These are phyloP conservation scores for Andrena trimmerana DNA, from an alignment of 2,888 invertebrate genomes.

Conservation along the genomic window DNA sequence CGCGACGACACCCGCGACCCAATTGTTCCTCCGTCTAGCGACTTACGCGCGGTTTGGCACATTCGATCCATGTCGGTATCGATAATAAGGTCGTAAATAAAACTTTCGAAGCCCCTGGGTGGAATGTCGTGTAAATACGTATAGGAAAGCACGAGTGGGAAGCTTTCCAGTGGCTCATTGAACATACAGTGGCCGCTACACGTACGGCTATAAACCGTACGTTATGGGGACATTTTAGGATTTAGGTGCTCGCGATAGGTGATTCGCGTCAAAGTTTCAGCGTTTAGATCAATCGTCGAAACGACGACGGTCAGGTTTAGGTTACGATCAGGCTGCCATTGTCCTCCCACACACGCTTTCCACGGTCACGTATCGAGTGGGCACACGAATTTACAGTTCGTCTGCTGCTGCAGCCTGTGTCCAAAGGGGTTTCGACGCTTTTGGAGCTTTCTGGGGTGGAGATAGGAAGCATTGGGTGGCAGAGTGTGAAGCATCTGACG, in stretches of 20 bases:
- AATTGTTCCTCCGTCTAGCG: constrained; percentile 42
- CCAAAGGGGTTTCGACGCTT: too few species aligned
- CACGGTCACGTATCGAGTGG: too few species aligned
- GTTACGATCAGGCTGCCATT: too few species aligned
- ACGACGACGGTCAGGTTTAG: neutral
- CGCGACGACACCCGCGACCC: constrained; percentile 47
- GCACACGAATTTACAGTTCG: too few species aligned
- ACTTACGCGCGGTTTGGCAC: constrained; percentile 27
- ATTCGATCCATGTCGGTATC: constrained; percentile 36
- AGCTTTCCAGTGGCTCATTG: too few species aligned
- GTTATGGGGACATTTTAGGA: neutral
- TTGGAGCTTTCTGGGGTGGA: too few species aligned
- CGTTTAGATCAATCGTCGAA: neutral
- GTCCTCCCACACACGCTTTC: too few species aligned
- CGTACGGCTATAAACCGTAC: neutral
- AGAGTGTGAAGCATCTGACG: too few species aligned
- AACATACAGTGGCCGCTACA: neutral
- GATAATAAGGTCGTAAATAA: constrained; percentile 26
- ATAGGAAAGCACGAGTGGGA: neutral
- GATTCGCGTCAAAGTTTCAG: neutral
- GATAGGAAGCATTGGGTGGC: too few species aligned
- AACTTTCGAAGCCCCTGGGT: neutral
- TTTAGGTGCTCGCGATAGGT: neutral
- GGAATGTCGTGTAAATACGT: neutral
- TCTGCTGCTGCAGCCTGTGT: too few species aligned